phyloP scores from a whole-genome alignment of 2,888 invertebrate species.

The Hartigia nigra region DNA sequence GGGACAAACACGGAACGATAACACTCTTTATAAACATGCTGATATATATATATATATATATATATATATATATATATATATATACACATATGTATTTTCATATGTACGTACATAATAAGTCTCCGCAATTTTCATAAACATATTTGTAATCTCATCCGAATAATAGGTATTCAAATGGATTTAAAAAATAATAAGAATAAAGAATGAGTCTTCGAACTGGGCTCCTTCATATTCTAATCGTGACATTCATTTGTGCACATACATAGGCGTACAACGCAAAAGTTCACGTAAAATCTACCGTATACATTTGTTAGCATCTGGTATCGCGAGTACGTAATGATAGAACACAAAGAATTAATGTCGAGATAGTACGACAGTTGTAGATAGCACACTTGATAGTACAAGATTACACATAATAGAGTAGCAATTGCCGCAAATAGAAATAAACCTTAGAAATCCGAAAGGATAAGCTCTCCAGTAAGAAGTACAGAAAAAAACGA shows the following conservation, averaged over 20 bases:
- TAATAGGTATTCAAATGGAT: background rate
- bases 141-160: background rate
- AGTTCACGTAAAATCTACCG: background rate
- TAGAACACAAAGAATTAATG: background rate
- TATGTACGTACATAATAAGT: background rate
- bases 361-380: background rate
- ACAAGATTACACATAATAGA: background rate
- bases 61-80: too few relatives aligned
- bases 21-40: background rate
- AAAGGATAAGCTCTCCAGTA: background rate
- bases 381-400: background rate
- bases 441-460: background rate
- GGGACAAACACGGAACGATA: background rate
- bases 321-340: background rate
- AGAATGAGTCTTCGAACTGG: background rate
- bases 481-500: background rate
- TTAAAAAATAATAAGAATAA: background rate
- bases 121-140: background rate
- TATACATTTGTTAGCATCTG: background rate
- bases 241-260: background rate
- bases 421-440: background rate
- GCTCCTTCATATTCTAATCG: background rate
- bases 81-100: too few relatives aligned
- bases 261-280: background rate
- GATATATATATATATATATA: background rate